Evolutionary conservation across 92 coral and sea anemone genomes (phyloP).

Genomic region (Heliopora coerulea): DNA sequence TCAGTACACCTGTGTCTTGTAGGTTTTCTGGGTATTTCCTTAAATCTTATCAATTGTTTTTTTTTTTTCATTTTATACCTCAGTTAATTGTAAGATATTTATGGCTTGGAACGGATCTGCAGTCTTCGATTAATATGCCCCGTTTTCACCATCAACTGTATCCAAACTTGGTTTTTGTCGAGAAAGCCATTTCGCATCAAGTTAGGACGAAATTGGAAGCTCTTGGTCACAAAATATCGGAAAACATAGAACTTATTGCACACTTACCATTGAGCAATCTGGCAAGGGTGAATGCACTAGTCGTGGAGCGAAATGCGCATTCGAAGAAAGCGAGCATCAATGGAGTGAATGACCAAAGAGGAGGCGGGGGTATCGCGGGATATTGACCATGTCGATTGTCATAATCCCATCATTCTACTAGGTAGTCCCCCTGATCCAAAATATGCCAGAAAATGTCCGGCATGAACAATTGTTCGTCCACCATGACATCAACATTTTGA

Average conservation of each 20-base stretch:
- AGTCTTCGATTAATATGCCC: not conserved
- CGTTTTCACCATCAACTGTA: not conserved
- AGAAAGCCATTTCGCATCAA: not conserved
- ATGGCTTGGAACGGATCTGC: constrained; percentile 4
- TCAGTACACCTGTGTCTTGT: too few relatives aligned
- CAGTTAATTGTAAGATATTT: constrained; percentile 1
- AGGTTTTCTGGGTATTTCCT: too few relatives aligned
- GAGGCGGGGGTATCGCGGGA: not conserved
- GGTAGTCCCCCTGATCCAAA: too few relatives aligned
- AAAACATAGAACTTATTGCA: not conserved
- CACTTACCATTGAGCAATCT: not conserved
- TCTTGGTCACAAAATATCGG: constrained; percentile 1
- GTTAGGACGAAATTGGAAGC: not conserved
- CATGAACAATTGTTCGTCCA: too few relatives aligned
- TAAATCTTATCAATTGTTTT: not conserved
- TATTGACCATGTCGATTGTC: too few relatives aligned
- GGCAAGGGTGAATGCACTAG: not conserved
- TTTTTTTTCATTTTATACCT: not conserved
- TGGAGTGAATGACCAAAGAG: not conserved
- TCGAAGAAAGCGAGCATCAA: not conserved
- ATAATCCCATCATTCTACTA: too few relatives aligned
- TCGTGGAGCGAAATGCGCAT: not conserved
- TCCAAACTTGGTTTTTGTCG: constrained; percentile 1
- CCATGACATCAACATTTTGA: too few relatives aligned
- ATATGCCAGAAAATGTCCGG: too few relatives aligned